Evolutionary conservation across 2,888 invertebrate genomes (phyloP).

Genomic region (Elgonia sp.): DNA sequence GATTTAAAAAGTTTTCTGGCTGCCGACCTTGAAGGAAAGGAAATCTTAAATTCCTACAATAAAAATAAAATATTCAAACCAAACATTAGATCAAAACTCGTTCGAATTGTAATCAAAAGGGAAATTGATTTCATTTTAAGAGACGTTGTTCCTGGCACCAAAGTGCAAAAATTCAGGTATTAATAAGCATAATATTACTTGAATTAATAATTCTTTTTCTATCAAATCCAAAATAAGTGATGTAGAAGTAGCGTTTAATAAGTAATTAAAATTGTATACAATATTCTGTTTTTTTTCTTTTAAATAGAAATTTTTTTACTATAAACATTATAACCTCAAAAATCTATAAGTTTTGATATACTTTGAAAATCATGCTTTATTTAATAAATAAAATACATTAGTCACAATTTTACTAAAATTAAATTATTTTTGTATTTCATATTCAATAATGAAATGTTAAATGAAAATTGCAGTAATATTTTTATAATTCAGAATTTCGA

Average conservation of each 20-base stretch:
- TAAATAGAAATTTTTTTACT: too few species aligned
- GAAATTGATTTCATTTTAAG: slow-evolving; percentile 23
- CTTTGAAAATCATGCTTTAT: too few species aligned
- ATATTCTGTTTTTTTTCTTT: too few species aligned
- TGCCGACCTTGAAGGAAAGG: slow-evolving; percentile 16
- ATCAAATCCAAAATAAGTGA: neutral
- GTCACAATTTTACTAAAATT: neutral
- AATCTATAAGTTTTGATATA: too few species aligned
- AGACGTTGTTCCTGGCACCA: neutral
- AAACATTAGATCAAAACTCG: slow-evolving; percentile 27
- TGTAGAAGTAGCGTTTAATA: too few species aligned
- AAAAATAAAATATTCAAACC: slow-evolving; percentile 17
- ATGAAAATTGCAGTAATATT: neutral
- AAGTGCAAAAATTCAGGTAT: neutral
- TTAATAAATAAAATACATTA: too few species aligned
- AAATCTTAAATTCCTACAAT: slow-evolving; percentile 24
- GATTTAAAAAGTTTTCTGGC: slow-evolving; percentile 12
- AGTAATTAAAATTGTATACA: too few species aligned
- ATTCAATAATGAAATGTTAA: slow-evolving; percentile 5
- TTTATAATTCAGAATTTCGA: slow-evolving; percentile 24
- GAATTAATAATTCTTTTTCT: neutral
- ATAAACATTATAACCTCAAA: too few species aligned
- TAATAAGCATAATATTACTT: slow-evolving; percentile 6
- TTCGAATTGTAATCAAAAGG: slow-evolving; percentile 3
- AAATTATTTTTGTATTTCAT: neutral